Evolutionary conservation across 2,888 invertebrate genomes (phyloP).

Genomic region (Silvanus unidentatus): DNA sequence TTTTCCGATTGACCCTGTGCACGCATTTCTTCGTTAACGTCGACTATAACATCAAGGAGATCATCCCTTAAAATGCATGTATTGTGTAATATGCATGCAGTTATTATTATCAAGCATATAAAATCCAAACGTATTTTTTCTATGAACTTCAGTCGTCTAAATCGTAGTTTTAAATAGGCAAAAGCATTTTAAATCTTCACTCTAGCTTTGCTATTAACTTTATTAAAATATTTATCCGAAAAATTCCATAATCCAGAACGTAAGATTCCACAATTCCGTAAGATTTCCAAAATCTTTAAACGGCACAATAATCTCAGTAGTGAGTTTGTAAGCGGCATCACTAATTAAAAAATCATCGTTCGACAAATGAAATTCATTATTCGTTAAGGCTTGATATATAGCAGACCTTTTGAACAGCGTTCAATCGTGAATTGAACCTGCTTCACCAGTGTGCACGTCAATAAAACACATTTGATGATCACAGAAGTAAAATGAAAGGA

Average conservation of each 20-base stretch:
- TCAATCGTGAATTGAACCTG: constrained; percentile 19
- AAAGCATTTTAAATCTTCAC: constrained; percentile 18
- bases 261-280: background rate
- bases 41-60: constrained; percentile 1
- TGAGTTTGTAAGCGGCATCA: constrained; percentile 18
- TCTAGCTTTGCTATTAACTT: constrained; percentile 10
- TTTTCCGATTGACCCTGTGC: too few species aligned
- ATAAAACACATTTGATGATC: constrained; percentile 14
- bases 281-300: constrained; percentile 14
- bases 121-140: constrained; percentile 15
- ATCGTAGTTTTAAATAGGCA: constrained; percentile 18
- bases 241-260: too few species aligned
- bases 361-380: constrained; percentile 3
- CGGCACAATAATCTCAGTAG: constrained; percentile 11
- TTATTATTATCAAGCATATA: constrained; percentile 10
- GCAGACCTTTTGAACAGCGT: constrained; percentile 13
- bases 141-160: constrained; percentile 15
- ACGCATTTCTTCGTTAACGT: too few species aligned
- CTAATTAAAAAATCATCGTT: constrained; percentile 15
- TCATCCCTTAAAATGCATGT: constrained; percentile 11
- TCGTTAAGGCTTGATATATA: constrained; percentile 8
- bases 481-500: constrained; percentile 19
- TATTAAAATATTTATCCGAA: constrained; percentile 16
- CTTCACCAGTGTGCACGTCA: constrained; percentile 20
- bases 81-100: constrained; percentile 14